phyloP scores from a whole-genome alignment of 2,113 vertebrate species.

The Anarhynchus alexandrinus region DNA sequence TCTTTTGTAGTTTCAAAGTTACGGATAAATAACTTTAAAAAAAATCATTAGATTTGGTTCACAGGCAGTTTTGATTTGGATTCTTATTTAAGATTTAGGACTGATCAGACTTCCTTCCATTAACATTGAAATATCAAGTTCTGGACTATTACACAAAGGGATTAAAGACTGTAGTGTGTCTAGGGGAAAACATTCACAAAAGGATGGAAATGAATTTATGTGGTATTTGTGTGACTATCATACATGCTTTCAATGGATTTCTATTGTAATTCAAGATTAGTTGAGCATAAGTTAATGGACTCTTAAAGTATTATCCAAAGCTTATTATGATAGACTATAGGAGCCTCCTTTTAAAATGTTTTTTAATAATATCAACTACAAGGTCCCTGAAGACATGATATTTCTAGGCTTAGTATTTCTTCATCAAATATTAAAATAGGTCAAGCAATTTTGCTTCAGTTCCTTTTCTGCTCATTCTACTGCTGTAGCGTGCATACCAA shows the following conservation, averaged over 20 bases:
- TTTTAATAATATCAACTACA: slow-evolving; percentile 45
- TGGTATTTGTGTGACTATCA: slow-evolving; percentile 49
- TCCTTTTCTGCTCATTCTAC: not conserved
- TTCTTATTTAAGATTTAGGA: not conserved
- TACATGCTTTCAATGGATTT: slow-evolving; percentile 48
- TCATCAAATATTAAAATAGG: slow-evolving; percentile 67
- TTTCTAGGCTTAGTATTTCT: slow-evolving; percentile 17
- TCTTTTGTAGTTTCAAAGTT: not conserved
- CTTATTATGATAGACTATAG: slow-evolving; percentile 50
- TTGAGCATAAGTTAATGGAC: slow-evolving; percentile 61
- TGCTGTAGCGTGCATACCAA: not conserved
- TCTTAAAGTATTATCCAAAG: slow-evolving; percentile 62
- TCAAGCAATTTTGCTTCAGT: slow-evolving; percentile 20
- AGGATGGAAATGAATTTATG: slow-evolving; percentile 22
- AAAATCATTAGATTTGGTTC: not conserved
- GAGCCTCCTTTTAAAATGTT: slow-evolving; percentile 15
- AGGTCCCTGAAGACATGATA: slow-evolving; percentile 18
- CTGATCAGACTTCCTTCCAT: not conserved
- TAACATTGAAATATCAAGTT: slow-evolving; percentile 11
- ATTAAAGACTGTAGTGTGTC: slow-evolving; percentile 11
- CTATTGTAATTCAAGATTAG: slow-evolving; percentile 66
- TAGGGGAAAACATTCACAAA: slow-evolving; percentile 35
- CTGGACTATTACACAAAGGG: not conserved
- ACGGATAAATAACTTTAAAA: not conserved
- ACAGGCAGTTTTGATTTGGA: not conserved